Base-by-base conservation (phyloP, 2,888 invertebrate species). In the Adelognathus sp. region DNA sequence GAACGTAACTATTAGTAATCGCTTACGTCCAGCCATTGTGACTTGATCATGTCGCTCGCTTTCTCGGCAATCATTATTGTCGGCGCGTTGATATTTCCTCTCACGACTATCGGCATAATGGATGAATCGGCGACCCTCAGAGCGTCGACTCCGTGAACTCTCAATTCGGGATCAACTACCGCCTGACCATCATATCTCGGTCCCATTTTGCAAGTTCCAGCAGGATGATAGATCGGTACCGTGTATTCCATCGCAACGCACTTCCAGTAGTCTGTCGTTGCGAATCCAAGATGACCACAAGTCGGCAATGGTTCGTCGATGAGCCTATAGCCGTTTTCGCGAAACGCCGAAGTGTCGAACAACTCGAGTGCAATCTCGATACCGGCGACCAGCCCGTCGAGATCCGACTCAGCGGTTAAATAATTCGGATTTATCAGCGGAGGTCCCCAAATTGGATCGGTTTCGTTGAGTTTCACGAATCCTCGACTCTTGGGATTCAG, bases 341-440 rank as follows among this genome's bases (percentile, higher is more conserved):
- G 92, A 88, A 96, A 94, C 0, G 94, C 92, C 50, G 93, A 90
- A 0, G 95, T 95, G 4, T 93, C 89, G 82, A 95, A 93, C 50
- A 95, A 90, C 58, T 93, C 92, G 14, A 94, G 87, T 31, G 92
- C 93, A 80, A 94, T 94, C 81, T 93, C 93, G 31, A 94, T 91
- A 0, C 94, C 95, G 84, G 94, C 93, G 14, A 95, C 90, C 83
- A 96, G 92, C 9, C 93, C 92, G 60, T 93, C 92, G 5, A 95
- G 81, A 86, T 97, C 96, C 61, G 94, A 92, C 82, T 93, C 92
- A n/a, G 93, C 93, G 0, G 93, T 93, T 73, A 95, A 95, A 70
- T 94, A 95, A 82, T 94, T 94, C 0, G 97, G 94, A 85, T 95
- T 95, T 81, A 97, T 95, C 69, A 95, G 90, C 0, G 97, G 97